Evolutionary conservation across 2,888 invertebrate species (phyloP).

Genomic region (Neoaliturus tenellus): DNA sequence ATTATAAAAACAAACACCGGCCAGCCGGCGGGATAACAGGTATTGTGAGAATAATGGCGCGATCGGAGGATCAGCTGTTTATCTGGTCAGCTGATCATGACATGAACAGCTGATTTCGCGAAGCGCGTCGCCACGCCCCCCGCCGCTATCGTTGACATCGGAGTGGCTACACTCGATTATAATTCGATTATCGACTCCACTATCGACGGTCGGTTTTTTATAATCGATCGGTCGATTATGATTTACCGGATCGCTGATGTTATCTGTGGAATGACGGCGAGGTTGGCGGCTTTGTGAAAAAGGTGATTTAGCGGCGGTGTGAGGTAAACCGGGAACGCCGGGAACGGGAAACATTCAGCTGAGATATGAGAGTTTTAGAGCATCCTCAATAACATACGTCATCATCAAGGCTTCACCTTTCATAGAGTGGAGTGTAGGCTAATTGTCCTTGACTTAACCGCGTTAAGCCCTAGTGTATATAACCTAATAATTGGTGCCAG

Average conservation of each 20-base stretch:
- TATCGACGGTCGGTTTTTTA: constrained; percentile 33
- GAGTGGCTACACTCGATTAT: constrained; percentile 41
- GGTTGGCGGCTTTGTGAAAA: background rate
- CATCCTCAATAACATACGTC: too few species aligned
- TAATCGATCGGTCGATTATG: background rate
- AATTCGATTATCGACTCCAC: constrained; percentile 41
- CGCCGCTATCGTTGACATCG: constrained; percentile 38
- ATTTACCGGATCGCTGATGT: constrained; percentile 19
- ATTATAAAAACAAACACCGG: constrained; percentile 48
- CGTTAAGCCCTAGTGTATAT: too few species aligned
- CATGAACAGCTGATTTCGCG: constrained; percentile 11
- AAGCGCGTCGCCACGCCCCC: background rate
- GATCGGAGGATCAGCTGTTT: constrained; percentile 19
- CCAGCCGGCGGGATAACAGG: constrained; percentile 33
- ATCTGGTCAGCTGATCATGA: constrained; percentile 19
- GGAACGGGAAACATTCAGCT: too few species aligned
- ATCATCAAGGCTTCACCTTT: too few species aligned
- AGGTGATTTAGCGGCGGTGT: background rate
- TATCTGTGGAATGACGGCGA: background rate
- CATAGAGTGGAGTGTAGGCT: too few species aligned
- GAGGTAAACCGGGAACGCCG: too few species aligned
- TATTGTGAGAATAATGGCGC: constrained; percentile 36
- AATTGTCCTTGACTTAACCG: too few species aligned
- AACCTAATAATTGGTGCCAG: too few species aligned
- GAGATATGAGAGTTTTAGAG: too few species aligned